Conservation (phyloP, 1,140 invertebrate species). For the Caenorhabditis briggsae region DNA sequence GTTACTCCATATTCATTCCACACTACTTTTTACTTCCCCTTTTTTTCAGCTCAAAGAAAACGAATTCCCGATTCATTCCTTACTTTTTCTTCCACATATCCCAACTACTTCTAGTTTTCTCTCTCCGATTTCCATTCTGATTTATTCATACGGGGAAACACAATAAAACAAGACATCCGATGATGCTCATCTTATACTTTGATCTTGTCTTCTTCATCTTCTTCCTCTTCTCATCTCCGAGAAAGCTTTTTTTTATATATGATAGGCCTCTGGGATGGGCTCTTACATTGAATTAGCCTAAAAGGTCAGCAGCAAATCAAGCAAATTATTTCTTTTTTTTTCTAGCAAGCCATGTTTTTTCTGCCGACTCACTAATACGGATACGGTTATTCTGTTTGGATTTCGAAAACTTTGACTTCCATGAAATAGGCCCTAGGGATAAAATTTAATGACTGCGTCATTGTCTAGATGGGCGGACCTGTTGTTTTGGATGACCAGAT, state of each 20-base stretch:
- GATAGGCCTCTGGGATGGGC: background rate
- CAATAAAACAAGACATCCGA: constrained; percentile 24
- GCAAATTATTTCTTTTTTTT: constrained; percentile 8
- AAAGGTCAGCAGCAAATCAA: background rate
- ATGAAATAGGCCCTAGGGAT: too few relatives aligned
- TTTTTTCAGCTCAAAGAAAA: background rate
- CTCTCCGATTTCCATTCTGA: background rate
- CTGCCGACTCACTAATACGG: too few relatives aligned
- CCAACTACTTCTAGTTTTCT: constrained; percentile 9
- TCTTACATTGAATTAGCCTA: background rate
- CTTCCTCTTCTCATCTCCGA: background rate
- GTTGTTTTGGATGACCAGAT: background rate
- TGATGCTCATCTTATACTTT: constrained; percentile 17
- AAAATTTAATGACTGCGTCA: background rate
- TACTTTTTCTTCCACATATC: background rate
- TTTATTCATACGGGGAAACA: constrained; percentile 26
- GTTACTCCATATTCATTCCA: background rate
- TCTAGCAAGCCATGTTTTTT: too few relatives aligned
- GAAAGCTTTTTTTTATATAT: background rate
- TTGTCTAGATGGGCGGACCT: background rate
- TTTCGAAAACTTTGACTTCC: background rate
- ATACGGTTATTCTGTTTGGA: too few relatives aligned
- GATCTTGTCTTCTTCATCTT: background rate
- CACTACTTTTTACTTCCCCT: too few relatives aligned
- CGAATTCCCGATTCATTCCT: constrained; percentile 21